Base-by-base conservation (phyloP, 2,888 invertebrate species). In the Zygaena filipendulae region DNA sequence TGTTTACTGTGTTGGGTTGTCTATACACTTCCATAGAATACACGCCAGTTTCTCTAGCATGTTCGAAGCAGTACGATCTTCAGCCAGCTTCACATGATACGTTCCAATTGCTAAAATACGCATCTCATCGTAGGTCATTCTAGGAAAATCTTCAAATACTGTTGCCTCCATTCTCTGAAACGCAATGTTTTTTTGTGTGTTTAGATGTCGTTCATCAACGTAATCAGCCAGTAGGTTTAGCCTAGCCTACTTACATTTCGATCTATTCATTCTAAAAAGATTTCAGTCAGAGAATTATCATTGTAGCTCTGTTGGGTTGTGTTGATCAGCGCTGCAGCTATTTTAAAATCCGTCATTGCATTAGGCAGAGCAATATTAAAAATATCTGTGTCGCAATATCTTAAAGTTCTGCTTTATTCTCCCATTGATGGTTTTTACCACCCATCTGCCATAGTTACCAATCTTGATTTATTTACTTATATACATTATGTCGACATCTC, bases 351-450 rank as follows among this genome's bases (percentile, higher is more conserved):
- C 5, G 22, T 25, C 26, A 35, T 31, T 26, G 21, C 19, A 4
- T 20, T 35, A 9, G 30, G 20, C 11, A 33, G 27, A 26, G 26
- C 19, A 19, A 22, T 24, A 29, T 32, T 32, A 29, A 29, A 35
- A 23, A n/a, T 31, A 23, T 9, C 3, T 13, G 16, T 33, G 14
- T 12, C 30, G 22, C 11, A 33, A 36, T 23, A 33, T 24, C 23
- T 33, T 33, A 25, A 26, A 33, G 22, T 33, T 26, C 11, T 19
- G 24, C 29, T 36, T 36, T n/a, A 33, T 21, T 23, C 29, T 13
- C 13, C 33, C 33, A 20, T 37, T 37, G 13, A 34, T 23, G 6
- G 27, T 32, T 25, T 37, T 33, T 11, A 37, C 36, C 24, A 34
- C 36, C 33, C 33, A 37, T 23, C 33, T 23, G 13, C 19, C 23